Conservation (phyloP, 2,113 vertebrate genomes). For the Myxocyprinus asiaticus region DNA sequence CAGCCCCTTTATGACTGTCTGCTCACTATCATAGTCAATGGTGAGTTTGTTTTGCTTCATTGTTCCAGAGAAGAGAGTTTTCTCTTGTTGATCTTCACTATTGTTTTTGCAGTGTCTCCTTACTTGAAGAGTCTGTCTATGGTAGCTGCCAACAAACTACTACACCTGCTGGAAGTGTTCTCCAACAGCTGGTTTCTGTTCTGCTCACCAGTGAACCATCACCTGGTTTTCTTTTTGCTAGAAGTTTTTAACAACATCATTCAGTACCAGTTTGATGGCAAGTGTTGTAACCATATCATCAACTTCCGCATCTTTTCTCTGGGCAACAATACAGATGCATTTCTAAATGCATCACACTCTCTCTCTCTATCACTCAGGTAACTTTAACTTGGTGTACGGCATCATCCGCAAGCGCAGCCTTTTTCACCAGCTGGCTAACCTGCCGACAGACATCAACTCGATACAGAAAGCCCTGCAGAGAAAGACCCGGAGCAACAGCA, state of each 20-base stretch:
- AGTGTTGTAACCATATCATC: slow-evolving; percentile 41
- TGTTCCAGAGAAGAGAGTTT: background rate
- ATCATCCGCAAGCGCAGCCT: slow-evolving; percentile 95
- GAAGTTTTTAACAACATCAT: slow-evolving; percentile 99
- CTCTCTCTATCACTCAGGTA: slow-evolving; percentile 73
- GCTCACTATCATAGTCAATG: slow-evolving; percentile 95
- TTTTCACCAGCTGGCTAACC: slow-evolving; percentile 95
- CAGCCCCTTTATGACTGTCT: slow-evolving; percentile 97
- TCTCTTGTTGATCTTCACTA: background rate
- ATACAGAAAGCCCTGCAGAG: slow-evolving; percentile 94
- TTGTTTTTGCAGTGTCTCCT: slow-evolving; percentile 83
- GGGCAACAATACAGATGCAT: too few species aligned
- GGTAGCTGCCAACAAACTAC: slow-evolving; percentile 95
- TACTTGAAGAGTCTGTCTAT: slow-evolving; percentile 98
- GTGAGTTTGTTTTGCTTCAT: slow-evolving; percentile 60
- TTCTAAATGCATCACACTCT: too few species aligned
- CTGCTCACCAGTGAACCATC: slow-evolving; percentile 90
- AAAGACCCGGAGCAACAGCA: slow-evolving; percentile 81
- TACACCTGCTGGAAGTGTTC: slow-evolving; percentile 96
- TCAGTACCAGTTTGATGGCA: slow-evolving; percentile 99
- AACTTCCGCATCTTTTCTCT: too few species aligned
- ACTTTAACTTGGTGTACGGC: slow-evolving; percentile 94
- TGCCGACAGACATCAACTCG: slow-evolving; percentile 82
- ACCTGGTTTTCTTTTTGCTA: slow-evolving; percentile 94
- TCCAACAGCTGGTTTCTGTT: slow-evolving; percentile 96